phyloP scores from a whole-genome alignment of 2,113 vertebrate species.

The Menidia beryllina region DNA sequence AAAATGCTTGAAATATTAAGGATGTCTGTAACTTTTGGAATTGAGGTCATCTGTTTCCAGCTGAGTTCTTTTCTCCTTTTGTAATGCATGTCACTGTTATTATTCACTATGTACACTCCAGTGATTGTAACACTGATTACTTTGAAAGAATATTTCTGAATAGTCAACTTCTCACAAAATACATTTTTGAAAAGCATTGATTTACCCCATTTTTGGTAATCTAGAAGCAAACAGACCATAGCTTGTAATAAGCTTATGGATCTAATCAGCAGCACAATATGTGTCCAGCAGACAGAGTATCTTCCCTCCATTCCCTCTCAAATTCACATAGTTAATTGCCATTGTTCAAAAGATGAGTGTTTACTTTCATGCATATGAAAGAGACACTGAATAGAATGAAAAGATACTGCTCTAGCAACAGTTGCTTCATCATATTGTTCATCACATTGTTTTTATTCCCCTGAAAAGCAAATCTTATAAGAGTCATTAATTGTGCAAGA shows the following conservation, averaged over 20 bases:
- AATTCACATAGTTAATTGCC: slow-evolving; percentile 32
- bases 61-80: no score
- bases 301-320: neutral
- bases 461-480: slow-evolving; percentile 16
- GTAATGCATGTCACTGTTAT: neutral
- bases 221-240: slow-evolving; percentile 2
- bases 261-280: slow-evolving; percentile 8
- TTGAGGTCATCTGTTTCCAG: neutral
- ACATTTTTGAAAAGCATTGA: slow-evolving; percentile 22
- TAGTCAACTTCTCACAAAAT: slow-evolving; percentile 2
- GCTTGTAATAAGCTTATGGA: neutral
- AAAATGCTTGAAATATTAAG: neutral
- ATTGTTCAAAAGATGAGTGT: slow-evolving; percentile 22
- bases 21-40: neutral
- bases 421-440: slow-evolving; percentile 19
- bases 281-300: slow-evolving; percentile 12
- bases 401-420: slow-evolving; percentile 6
- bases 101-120: neutral
- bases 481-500: slow-evolving; percentile 27
- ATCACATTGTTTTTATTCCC: neutral
- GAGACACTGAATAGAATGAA: slow-evolving; percentile 8
- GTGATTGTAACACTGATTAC: neutral
- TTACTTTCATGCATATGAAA: slow-evolving; percentile 11
- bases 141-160: neutral
- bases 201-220: slow-evolving; percentile 16